Evolutionary conservation across 2,888 invertebrate genomes (phyloP), one percentile per base, ranked within the genome.

Genomic region (Steinernema hermaphroditum): DNA sequence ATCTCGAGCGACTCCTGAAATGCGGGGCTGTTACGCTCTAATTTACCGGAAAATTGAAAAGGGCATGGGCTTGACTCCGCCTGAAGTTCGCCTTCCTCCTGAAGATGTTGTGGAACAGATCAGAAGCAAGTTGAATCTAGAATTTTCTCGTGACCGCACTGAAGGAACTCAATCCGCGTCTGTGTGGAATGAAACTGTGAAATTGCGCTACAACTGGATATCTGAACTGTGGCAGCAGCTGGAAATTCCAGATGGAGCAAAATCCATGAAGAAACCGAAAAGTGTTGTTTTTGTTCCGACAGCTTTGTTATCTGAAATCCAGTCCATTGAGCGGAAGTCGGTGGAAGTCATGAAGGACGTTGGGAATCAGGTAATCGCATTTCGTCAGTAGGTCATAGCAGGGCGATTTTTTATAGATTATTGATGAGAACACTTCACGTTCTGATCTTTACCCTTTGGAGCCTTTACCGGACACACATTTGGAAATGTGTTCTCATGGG

Each of bases 251-350:
- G 19, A 71, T 29, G 62, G 62, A 9, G 27, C 9, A 2, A 29
- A 77, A 46, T 72, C 74, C 2, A 75, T 71, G 12, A 74, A 79
- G 29, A 43, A 74, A 0, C 75, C 80, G n/a, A 72, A 71, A 14
- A 76, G 80, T 12, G 44, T 83, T 14, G 83, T 78, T 4, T 83
- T 85, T 49, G 32, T 85, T 16, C 85, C 85, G 14, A 75, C 78
- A 16, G 41, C 70, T 0, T 73, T 85, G 2, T 70, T 85, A 14
- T 22, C 68, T 1, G 82, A 83, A 43, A 73, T 85, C 16, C 73
- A 81, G 27, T 62, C 69, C 14, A 79, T 78, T 43, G 83, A 83
- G 68, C 80, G 72, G 62, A 68, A 76, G 50, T 70, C 74, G 22
- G 74, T 78, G 29, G 70, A 76, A 24, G 54, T 29, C 12, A 74